Evolutionary conservation across 2,888 invertebrate species (phyloP).

Genomic region (Catocala sponsa): DNA sequence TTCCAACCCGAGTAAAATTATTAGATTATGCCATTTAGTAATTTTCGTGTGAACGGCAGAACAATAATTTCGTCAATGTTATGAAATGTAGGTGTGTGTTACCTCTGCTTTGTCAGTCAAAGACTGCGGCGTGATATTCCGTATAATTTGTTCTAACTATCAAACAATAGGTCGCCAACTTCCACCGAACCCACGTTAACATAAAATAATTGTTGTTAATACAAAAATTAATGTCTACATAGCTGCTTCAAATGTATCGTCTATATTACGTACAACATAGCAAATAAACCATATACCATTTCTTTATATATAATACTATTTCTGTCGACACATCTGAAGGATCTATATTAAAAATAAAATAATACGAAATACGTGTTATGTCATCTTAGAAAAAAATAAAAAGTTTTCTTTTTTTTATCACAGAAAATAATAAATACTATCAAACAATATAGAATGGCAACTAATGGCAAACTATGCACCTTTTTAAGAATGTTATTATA

Average conservation of each 20-base stretch:
- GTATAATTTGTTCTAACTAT: not conserved
- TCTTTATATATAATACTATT: slow-evolving; percentile 42
- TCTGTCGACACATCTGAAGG: slow-evolving; percentile 49
- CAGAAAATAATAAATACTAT: slow-evolving; percentile 86
- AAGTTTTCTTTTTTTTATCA: slow-evolving; percentile 70
- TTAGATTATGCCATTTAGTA: too few relatives aligned
- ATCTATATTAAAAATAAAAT: slow-evolving; percentile 44
- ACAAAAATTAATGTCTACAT: slow-evolving; percentile 42
- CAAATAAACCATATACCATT: slow-evolving; percentile 38
- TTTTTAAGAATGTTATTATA: slow-evolving; percentile 55
- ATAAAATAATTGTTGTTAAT: slow-evolving; percentile 46
- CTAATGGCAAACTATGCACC: slow-evolving; percentile 78
- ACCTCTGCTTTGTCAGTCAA: too few relatives aligned
- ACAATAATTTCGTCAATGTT: too few relatives aligned
- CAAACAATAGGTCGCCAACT: slow-evolving; percentile 17
- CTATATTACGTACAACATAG: slow-evolving; percentile 40
- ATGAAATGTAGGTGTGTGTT: too few relatives aligned
- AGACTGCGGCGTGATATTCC: too few relatives aligned
- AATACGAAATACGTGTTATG: slow-evolving; percentile 47
- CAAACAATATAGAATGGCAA: slow-evolving; percentile 81
- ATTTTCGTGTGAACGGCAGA: too few relatives aligned
- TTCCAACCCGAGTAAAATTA: too few relatives aligned
- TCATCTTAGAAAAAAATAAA: slow-evolving; percentile 58
- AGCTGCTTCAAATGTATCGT: slow-evolving; percentile 52
- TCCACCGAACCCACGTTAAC: slow-evolving; percentile 32